Evolutionary conservation across 2,797 vertebrate species (phyloP), one percentile per base, ranked within the genome.

Genomic region (Gymnoscopelus microlampas): DNA sequence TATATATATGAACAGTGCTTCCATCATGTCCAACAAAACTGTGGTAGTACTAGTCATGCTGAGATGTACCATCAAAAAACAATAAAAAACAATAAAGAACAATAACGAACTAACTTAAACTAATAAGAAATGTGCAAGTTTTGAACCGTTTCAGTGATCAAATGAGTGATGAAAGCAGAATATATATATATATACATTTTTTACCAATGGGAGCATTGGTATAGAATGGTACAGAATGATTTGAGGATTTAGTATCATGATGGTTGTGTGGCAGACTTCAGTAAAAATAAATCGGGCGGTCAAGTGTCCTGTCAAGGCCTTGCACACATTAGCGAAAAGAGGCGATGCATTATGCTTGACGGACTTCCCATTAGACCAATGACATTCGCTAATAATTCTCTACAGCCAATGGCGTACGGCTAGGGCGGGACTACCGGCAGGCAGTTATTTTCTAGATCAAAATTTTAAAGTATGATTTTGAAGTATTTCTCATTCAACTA

Each of bases 251-350:
- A 71, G 61, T 44, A 53, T 1, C 67, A 60, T 0, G 39, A 66
- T 50, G 35, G 54, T 13, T 29, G 12, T 59, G 48, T 19, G 23
- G 44, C 2, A 35, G n/a, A 62, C 13, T 23, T 55, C 65, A 79
- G 76, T 47, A 69, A 68, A 44, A 71, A 66, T 24, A 81, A 85
- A 78, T 78, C 78, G 79, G 44, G 59, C 78, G 84, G 81, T 81
- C 77, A 88, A 82, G 65, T 81, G 77, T 84, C 76, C 85, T 89
- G 85, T 91, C 85, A 91, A 92, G 93, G 93, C 93, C 93, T 91
- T 83, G 80, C 69, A 88, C 53, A 63, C 65, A 66, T 69, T 68
- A 71, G 59, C 48, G 39, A 44, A 77, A 62, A 73, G 76, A 72
- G 79, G 81, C 50, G 87, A 76, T 60, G 70, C 68, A 14, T 76